Evolutionary conservation across 2,113 vertebrate species (phyloP).

Genomic region (Microcebus murinus): DNA sequence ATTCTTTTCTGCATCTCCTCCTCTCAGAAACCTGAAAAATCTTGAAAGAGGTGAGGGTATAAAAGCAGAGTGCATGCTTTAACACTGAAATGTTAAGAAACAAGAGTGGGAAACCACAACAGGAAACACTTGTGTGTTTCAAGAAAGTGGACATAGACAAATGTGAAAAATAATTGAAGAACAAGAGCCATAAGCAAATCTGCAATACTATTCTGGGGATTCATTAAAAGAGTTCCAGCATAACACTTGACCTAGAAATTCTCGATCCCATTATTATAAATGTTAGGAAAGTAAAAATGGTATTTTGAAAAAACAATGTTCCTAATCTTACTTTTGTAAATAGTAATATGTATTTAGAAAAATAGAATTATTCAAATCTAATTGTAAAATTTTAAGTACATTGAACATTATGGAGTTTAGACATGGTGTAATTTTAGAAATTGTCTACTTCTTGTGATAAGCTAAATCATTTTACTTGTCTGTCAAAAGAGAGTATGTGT

Average conservation of each 20-base stretch:
- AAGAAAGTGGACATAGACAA: not conserved
- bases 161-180: constrained; percentile 52
- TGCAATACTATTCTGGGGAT: not conserved
- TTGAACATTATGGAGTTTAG: constrained; percentile 20
- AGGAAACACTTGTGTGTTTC: not conserved
- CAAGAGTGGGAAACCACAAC: not conserved
- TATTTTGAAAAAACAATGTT: constrained; percentile 57
- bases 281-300: not conserved
- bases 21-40: not conserved
- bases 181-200: not conserved
- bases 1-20: not conserved
- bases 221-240: not conserved
- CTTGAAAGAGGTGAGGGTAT: not conserved
- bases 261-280: constrained; percentile 28
- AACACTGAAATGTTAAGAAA: not conserved
- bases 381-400: constrained; percentile 47
- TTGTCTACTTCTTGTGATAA: not conserved
- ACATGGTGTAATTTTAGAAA: not conserved
- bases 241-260: not conserved
- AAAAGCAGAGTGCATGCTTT: not conserved
- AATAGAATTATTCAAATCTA: constrained; percentile 51
- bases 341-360: constrained; percentile 73
- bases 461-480: not conserved
- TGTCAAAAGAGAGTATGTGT: constrained; percentile 23
- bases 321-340: constrained; percentile 52